Percentiles rank a stretch among this genome's conserved stretches.
Conservation (phyloP, 2,797 vertebrate species). For the Gouania willdenowi region DNA sequence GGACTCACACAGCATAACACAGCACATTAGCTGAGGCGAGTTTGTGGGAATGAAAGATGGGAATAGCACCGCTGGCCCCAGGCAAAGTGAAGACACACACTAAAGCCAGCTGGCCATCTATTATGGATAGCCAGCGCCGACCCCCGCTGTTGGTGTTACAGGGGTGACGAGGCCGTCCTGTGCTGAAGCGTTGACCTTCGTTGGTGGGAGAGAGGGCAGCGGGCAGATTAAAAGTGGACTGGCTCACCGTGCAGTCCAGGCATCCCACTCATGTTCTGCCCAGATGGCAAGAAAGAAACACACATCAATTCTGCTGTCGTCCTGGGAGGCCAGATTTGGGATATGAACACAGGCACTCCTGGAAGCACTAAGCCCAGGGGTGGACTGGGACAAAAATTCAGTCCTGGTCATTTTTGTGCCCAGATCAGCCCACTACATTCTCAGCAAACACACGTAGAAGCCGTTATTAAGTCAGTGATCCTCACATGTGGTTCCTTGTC, state of each 20-base stretch:
- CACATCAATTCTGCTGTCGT: conserved; percentile 42
- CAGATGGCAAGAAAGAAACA: conserved; percentile 61
- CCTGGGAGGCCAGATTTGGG: conserved; percentile 69
- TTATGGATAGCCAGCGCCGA: conserved; percentile 67
- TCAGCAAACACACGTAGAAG: too few species aligned
- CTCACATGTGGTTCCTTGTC: too few species aligned
- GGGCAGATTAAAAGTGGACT: conserved; percentile 76
- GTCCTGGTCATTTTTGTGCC: too few species aligned
- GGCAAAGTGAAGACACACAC: conserved; percentile 74
- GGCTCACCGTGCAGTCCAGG: conserved; percentile 72
- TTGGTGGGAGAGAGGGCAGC: conserved; percentile 60
- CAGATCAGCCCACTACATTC: too few species aligned
- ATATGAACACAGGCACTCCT: conserved; percentile 50
- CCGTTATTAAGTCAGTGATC: too few species aligned
- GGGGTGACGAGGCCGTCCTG: conserved; percentile 71
- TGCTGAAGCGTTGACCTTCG: conserved; percentile 73
- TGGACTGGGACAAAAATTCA: too few species aligned
- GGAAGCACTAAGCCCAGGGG: conserved; percentile 42
- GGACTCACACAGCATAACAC: conserved; percentile 71
- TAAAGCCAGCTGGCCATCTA: conserved; percentile 75
- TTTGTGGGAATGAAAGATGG: conserved; percentile 72
- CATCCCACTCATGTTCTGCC: conserved; percentile 74
- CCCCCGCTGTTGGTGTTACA: conserved; percentile 63
- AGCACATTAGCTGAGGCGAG: conserved; percentile 69
- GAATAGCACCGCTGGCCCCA: conserved; percentile 59